phyloP scores from a whole-genome alignment of 2,113 vertebrate genomes.

The Pleuronectes platessa region DNA sequence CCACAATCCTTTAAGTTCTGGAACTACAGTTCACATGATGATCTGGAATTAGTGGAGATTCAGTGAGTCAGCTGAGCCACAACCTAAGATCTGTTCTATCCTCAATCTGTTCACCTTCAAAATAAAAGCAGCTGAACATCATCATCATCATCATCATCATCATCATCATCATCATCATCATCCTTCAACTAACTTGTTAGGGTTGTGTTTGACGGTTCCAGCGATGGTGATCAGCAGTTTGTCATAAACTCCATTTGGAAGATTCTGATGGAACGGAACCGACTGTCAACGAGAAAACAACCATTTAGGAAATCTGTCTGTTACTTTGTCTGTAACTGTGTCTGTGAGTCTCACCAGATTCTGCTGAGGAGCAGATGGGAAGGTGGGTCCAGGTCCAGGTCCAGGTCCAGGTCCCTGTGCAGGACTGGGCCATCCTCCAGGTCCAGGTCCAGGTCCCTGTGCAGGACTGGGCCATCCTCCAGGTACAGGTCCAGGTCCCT shows the following conservation, averaged over 20 bases:
- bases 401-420: neutral
- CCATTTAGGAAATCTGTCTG: neutral
- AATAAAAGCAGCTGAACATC: neutral
- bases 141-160: neutral
- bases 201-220: slow-evolving; percentile 46
- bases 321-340: neutral
- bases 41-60: too few species aligned
- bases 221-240: slow-evolving; percentile 62
- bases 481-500: neutral
- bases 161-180: neutral
- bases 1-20: too few species aligned
- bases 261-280: neutral
- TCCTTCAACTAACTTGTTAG: slow-evolving; percentile 47
- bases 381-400: neutral
- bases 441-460: neutral
- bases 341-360: slow-evolving; percentile 35
- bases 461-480: neutral
- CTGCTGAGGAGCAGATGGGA: slow-evolving; percentile 6
- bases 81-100: too few species aligned
- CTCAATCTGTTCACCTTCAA: neutral
- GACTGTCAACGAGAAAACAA: slow-evolving; percentile 27
- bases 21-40: too few species aligned
- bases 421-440: too few species aligned
- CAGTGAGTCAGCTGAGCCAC: too few species aligned
- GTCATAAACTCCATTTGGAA: slow-evolving; percentile 32